Evolutionary conservation across 2,888 invertebrate genomes (phyloP).

Genomic region (Thera britannica): DNA sequence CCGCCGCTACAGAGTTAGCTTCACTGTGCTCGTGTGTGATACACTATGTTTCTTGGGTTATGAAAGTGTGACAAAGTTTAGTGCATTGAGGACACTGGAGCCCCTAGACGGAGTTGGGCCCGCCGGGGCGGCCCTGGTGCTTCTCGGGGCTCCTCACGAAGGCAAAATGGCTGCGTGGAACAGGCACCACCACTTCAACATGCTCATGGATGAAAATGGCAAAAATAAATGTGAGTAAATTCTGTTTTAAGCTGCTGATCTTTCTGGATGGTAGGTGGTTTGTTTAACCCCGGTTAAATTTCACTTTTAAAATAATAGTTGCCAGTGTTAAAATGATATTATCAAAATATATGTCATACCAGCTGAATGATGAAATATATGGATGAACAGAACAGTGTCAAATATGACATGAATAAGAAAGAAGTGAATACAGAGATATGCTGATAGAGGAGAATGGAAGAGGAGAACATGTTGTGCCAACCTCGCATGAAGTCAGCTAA

Average conservation of each 20-base stretch:
- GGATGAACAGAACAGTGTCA: too few relatives aligned
- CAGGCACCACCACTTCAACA: slow-evolving; percentile 89
- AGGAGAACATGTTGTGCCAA: too few relatives aligned
- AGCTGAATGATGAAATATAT: too few relatives aligned
- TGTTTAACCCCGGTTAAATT: not conserved
- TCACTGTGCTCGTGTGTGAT: slow-evolving; percentile 75
- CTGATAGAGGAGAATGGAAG: too few relatives aligned
- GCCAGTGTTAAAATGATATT: too few relatives aligned
- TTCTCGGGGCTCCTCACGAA: slow-evolving; percentile 85
- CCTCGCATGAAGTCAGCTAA: too few relatives aligned
- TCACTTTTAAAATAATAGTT: too few relatives aligned
- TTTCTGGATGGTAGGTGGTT: not conserved
- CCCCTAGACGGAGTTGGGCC: slow-evolving; percentile 86
- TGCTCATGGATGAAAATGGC: slow-evolving; percentile 89
- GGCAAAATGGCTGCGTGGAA: slow-evolving; percentile 90
- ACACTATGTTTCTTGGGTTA: slow-evolving; percentile 78
- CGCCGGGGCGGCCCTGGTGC: slow-evolving; percentile 85
- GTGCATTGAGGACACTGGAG: slow-evolving; percentile 85
- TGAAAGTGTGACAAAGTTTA: slow-evolving; percentile 84
- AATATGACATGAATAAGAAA: too few relatives aligned
- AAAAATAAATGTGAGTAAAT: slow-evolving; percentile 87
- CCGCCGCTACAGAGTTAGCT: slow-evolving; percentile 72
- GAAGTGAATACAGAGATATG: too few relatives aligned
- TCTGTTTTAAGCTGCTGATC: not conserved
- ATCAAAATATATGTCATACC: too few relatives aligned